Conservation (phyloP, 2,797 vertebrate genomes). For the Premnoplex brunnescens region DNA sequence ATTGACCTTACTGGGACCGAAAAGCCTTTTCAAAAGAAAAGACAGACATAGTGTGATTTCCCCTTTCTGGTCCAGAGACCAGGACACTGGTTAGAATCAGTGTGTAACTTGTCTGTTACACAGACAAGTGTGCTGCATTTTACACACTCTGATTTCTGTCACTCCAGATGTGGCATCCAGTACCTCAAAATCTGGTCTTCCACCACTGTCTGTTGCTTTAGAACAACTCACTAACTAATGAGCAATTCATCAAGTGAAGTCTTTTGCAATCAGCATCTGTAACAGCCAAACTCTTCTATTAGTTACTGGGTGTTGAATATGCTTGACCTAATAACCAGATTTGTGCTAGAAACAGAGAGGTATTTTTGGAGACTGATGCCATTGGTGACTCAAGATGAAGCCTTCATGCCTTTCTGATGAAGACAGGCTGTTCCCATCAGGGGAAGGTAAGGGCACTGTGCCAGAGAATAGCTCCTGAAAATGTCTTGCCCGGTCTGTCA, state of each 20-base stretch:
- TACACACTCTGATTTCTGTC: background rate
- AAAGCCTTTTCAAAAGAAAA: background rate
- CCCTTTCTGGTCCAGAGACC: background rate
- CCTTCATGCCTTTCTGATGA: background rate
- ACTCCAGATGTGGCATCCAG: background rate
- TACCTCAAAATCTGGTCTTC: background rate
- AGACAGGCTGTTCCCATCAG: background rate
- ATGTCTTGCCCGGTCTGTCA: background rate
- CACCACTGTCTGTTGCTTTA: background rate
- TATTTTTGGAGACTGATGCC: background rate
- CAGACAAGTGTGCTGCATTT: background rate
- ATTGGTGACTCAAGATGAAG: background rate
- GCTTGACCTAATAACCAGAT: background rate
- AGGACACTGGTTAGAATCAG: background rate
- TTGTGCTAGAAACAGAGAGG: background rate
- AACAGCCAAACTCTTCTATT: background rate
- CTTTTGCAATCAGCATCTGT: background rate
- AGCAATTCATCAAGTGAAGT: background rate
- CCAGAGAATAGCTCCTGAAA: background rate
- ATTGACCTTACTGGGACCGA: background rate
- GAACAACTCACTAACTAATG: background rate
- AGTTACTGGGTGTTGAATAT: background rate
- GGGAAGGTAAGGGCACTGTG: background rate
- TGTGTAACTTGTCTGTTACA: fast-evolving
- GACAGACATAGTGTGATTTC: background rate